Evolutionary conservation across 2,797 vertebrate species (phyloP).

Genomic region (Coreius guichenoti): DNA sequence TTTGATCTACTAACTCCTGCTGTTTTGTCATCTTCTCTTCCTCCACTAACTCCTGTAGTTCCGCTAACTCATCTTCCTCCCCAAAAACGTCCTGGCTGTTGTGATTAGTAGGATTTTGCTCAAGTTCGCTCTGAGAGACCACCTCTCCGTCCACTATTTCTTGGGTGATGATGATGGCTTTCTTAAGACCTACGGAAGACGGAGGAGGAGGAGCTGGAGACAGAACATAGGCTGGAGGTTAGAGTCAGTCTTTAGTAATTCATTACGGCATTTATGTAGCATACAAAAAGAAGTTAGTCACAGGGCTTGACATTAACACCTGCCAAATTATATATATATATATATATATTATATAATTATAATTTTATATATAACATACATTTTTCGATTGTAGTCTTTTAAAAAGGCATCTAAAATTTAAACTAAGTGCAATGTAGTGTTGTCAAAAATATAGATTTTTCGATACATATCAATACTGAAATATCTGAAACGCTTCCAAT

Average conservation of each 20-base stretch:
- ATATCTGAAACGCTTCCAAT: background rate
- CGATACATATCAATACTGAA: background rate
- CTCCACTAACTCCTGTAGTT: background rate
- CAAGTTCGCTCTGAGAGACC: conserved; percentile 45
- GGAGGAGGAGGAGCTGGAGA: conserved; percentile 54
- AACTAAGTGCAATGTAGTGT: background rate
- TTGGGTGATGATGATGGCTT: conserved; percentile 56
- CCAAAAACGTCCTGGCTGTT: background rate
- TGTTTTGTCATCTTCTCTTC: background rate
- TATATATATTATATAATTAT: too few species aligned
- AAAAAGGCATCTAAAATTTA: too few species aligned
- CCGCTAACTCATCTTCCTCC: background rate
- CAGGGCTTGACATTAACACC: too few species aligned
- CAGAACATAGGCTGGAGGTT: conserved; percentile 10
- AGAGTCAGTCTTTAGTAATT: background rate
- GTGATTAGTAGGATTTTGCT: conserved; percentile 46
- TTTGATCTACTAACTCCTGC: background rate
- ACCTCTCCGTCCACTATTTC: conserved; percentile 58
- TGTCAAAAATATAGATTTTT: background rate
- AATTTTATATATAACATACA: too few species aligned
- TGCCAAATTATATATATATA: too few species aligned
- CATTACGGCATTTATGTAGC: background rate
- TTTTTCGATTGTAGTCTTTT: too few species aligned
- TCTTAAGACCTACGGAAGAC: conserved; percentile 53
- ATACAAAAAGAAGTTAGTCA: too few species aligned